Evolutionary conservation across 2,888 invertebrate genomes (phyloP), one percentile per base, ranked within the genome.

Genomic region (Drosophila mettleri): DNA sequence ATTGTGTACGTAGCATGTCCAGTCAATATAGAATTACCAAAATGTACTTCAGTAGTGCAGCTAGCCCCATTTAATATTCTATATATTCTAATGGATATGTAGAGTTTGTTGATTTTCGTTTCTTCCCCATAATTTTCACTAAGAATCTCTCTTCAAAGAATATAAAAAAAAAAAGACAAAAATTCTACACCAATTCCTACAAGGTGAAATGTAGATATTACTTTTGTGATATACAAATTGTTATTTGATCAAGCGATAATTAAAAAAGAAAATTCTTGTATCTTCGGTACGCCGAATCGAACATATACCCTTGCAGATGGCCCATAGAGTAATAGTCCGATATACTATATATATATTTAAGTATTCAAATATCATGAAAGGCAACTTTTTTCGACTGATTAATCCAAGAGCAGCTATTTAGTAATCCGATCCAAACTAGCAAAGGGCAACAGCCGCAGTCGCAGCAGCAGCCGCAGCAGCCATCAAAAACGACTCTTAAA

Each of bases 161-260:
- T 5, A 43, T 9, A 27, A 24, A 58, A 69, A 53, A 53, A 74
- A 62, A 45, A 66, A 75, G 63, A 75, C 48, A 76, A 75, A 72
- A 64, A 46, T 65, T 72, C 88, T 80, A 86, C 88, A 83, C 84
- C 81, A 79, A 78, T 71, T 86, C 89, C 84, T 85, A 71, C 54
- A 88, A 85, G 84, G 84, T 85, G 87, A 85, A 85, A 85, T 85
- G 89, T 85, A 85, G 86, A 89, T 87, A 85, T 85, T 87, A 85
- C 89, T 85, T 85, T 85, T 85, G 85, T 85, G 85, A 85, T 85
- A 85, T 87, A 80, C 88, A 87, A 88, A 71, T 75, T 77, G 74
- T 78, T 78, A 77, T 77, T 79, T 66, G 63, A 78, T 66, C 69
- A 80, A 43, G 27, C 64, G 71, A 84, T 80, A 78, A 73, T 68